Evolutionary conservation across 2,797 vertebrate genomes (phyloP), one percentile per base, ranked within the genome.

Genomic region (Leptodactylus fallax): DNA sequence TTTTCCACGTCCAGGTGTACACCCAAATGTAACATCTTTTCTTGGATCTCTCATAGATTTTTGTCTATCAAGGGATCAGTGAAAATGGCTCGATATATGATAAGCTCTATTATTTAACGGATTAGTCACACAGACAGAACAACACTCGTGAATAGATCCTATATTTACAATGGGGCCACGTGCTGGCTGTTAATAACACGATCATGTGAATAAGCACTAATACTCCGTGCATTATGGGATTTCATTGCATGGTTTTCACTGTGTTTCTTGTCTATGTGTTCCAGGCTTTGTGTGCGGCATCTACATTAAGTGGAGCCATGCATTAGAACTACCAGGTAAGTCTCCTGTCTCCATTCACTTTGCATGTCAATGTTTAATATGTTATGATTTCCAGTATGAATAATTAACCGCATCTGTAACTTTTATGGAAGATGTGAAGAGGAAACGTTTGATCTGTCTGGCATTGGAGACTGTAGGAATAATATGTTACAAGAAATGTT

Each of bases 251-350:
- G 23, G n/a, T 17, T 27, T 55, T 25, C 23, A 72, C 53, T 16
- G 53, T 84, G 36, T 72, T 3, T 58, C n/a, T n/a, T 45, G 7
- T 83, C 16, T 71, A 36, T 83, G 21, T 83, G 9, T 83, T 86
- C 27, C 53, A 79, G 82, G 74, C 7, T 65, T 36, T 84, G 53
- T 61, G 58, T 84, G 74, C 61, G 19, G 80, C 63, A 69, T 71
- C 74, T 79, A 72, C 63, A n/a, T 12, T 65, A 78, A 76, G 69
- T 60, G 79, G 86, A 83, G 61, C 81, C 87, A 87, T 87, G 87
- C 74, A 79, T 58, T 87, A 83, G 53, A 65, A 45, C 51, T 83
- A 67, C 71, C 74, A 83, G 87, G 87, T 87, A 79, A 83, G 72
- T 27, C 1, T 61, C 2, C 71, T 23, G 74, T 23, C 19, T 65